A percentile compares a stretch with the other conserved stretches of the same genome.
Evolutionary conservation across 2,888 invertebrate genomes (phyloP).

Genomic region (Caenorhabditis sp.): DNA sequence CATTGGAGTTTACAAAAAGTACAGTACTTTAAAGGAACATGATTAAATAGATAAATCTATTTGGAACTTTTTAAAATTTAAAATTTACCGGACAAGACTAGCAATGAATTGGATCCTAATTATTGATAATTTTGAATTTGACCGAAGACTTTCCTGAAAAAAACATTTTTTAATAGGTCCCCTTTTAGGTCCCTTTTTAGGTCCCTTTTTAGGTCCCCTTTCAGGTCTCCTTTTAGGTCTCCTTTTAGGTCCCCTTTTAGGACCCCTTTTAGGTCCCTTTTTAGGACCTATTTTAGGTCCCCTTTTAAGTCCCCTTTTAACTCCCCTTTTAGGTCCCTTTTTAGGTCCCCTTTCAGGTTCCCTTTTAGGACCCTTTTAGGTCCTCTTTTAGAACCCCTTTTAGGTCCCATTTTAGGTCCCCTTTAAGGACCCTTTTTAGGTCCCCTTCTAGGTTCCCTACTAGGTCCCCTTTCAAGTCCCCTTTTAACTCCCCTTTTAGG

Average conservation of each 20-base stretch:
- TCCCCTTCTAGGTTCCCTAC: no score
- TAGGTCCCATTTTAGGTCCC: neutral
- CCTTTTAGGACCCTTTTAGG: neutral
- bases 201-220: neutral
- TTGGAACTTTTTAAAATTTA: no score
- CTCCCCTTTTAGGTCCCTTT: no score
- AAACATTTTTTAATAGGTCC: neutral
- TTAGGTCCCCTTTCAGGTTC: neutral
- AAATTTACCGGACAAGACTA: no score
- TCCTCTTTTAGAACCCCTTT: no score
- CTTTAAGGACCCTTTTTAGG: neutral
- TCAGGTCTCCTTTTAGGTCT: neutral
- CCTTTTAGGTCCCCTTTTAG: no score
- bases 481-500: neutral
- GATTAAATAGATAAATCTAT: no score
- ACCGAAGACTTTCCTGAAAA: slow-evolving; percentile 43
- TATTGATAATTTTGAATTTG: slow-evolving; percentile 37
- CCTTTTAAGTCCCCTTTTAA: neutral
- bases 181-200: neutral
- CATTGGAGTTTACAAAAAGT: no score
- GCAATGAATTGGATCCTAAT: neutral
- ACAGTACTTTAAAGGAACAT: no score
- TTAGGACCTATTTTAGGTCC: no score
- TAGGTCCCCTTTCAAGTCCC: no score
- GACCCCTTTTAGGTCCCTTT: no score